phyloP scores from a whole-genome alignment of 2,113 vertebrate genomes.

The Petroica traversi region DNA sequence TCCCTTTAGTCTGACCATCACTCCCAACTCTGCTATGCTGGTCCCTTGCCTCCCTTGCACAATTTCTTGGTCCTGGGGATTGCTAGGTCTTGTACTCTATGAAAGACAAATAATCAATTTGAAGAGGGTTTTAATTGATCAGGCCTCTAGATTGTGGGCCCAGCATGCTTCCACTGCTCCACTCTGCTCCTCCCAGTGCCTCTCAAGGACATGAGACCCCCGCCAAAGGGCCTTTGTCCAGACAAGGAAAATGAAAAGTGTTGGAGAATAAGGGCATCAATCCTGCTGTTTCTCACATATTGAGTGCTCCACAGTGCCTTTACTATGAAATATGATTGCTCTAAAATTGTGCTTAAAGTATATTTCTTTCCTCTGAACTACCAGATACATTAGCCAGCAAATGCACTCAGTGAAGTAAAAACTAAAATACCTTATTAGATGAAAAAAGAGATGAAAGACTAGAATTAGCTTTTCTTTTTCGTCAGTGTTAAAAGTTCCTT shows the following conservation, averaged over 20 bases:
- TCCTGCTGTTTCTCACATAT: background rate
- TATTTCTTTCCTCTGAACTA: background rate
- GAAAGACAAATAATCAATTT: background rate
- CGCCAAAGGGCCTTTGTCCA: background rate
- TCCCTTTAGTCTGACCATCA: background rate
- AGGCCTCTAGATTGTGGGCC: background rate
- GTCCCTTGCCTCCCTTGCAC: background rate
- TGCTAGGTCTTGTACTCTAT: background rate
- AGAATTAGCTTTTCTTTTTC: background rate
- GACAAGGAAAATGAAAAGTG: background rate
- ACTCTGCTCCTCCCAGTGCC: background rate
- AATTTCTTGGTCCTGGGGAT: background rate
- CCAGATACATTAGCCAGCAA: background rate
- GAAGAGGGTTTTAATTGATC: background rate
- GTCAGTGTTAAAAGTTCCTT: background rate
- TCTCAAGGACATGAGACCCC: background rate
- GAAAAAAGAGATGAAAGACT: background rate
- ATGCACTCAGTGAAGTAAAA: background rate
- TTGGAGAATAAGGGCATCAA: background rate
- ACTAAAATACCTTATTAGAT: background rate
- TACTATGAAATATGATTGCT: background rate
- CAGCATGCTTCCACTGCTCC: background rate
- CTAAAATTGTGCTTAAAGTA: background rate
- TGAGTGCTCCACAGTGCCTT: background rate
- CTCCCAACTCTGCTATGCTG: background rate